phyloP scores from a whole-genome alignment of 2,797 vertebrate genomes.

The Coregonus ussuriensis region DNA sequence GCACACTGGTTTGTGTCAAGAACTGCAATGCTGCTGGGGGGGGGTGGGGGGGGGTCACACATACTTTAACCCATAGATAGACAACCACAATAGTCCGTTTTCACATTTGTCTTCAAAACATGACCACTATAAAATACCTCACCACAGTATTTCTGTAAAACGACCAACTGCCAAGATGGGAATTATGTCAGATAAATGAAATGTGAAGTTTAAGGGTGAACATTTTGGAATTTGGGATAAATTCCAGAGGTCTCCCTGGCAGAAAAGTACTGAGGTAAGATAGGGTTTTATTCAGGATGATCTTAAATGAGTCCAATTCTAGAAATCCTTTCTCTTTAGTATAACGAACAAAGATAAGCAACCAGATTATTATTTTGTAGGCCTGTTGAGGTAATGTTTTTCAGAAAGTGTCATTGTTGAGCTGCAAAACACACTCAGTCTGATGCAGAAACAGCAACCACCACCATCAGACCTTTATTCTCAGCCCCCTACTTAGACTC shows the following conservation, averaged over 20 bases:
- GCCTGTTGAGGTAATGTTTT: slow-evolving; percentile 3
- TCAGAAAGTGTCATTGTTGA: too few species aligned
- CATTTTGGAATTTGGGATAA: not conserved
- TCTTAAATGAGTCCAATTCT: not conserved
- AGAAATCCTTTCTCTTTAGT: not conserved
- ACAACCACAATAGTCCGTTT: too few species aligned
- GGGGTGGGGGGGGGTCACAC: too few species aligned
- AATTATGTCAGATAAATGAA: not conserved
- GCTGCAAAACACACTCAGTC: too few species aligned
- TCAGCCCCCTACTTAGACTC: not conserved
- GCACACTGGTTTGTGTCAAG: too few species aligned
- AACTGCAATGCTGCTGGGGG: too few species aligned
- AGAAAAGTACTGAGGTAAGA: not conserved
- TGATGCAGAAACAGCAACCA: too few species aligned
- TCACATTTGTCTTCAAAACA: not conserved
- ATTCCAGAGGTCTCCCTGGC: not conserved
- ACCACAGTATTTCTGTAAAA: not conserved
- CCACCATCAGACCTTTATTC: too few species aligned
- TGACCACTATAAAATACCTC: not conserved
- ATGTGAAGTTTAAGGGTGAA: not conserved
- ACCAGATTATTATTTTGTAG: not conserved
- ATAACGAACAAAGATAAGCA: not conserved
- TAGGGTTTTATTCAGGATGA: too few species aligned
- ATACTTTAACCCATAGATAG: too few species aligned
- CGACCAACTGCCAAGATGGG: not conserved